Base-by-base conservation (phyloP, 2,888 invertebrate species). In the Rhabditophanes sp. region DNA sequence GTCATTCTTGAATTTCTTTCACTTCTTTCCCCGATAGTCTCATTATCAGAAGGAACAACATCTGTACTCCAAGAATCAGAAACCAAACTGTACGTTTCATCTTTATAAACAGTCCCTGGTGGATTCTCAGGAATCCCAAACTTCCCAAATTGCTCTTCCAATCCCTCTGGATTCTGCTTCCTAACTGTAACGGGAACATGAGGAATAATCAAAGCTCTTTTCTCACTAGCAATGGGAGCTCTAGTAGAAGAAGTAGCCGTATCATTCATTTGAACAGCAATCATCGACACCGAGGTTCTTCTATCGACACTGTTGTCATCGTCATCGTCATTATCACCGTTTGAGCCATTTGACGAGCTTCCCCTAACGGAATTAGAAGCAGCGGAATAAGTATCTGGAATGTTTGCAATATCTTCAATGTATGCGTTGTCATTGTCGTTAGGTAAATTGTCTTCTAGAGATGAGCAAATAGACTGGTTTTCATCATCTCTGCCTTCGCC, bases 41-140 rank as follows among this genome's bases (percentile, higher is more conserved):
- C 93, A 8, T 84, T 85, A 68, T 93, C 93, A 35, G 85, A 87
- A 0, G 88, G 88, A 35, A 90, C 69, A 28, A 93, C 93, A 68
- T 93, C 93, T 1, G 93, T 93, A 50, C 87, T 87, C 93, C 93
- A 93, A 1, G 88, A 88, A 67, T 96, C 93, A 28, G 87, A 87
- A 53, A 93, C 87, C 60, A 90, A 78, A 22, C 88, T 90, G 53
- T 87, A 79, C 1, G 87, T 87, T 69, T 93, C 93, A 67, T 90
- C 90, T 2, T 81, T 82, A 68, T 75, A 75, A 48, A 11, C 12
- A 15, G 20, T n/a, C n/a, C n/a, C n/a, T n/a, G n/a, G n/a, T n/a
- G n/a, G n/a, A n/a, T n/a, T n/a, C n/a, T n/a, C n/a, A n/a, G 81
- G 84, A 21, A 93, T 82, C 66, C 88, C 88, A 67, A 93, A 93